Conservation (phyloP, 2,888 invertebrate genomes). For the Hipparchia semele region DNA sequence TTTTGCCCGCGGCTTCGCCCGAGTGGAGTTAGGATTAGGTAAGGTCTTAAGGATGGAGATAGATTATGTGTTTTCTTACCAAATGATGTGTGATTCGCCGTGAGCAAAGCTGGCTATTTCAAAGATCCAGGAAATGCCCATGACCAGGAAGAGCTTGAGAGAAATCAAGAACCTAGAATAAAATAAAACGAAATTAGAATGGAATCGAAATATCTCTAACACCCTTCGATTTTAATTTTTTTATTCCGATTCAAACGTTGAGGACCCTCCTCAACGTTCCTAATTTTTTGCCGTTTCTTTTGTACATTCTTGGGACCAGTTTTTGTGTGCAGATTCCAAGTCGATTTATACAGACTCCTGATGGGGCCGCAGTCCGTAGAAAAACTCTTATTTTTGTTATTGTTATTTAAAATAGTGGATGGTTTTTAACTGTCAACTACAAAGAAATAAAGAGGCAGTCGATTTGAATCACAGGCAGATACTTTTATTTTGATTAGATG, state of each 20-base stretch:
- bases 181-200: slow-evolving; percentile 6
- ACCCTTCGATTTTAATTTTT: background rate
- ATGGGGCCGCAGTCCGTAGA: background rate
- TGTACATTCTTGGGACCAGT: background rate
- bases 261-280: background rate
- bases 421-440: background rate
- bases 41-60: background rate
- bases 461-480: too few relatives aligned
- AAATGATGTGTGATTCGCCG: slow-evolving; percentile 66
- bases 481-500: too few relatives aligned
- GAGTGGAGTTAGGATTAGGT: too few relatives aligned
- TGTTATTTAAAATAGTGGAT: background rate
- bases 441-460: too few relatives aligned
- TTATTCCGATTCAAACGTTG: background rate
- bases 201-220: background rate
- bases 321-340: background rate
- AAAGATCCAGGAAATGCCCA: slow-evolving; percentile 89
- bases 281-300: background rate
- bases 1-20: too few relatives aligned
- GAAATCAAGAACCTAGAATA: slow-evolving; percentile 84
- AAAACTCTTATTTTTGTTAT: background rate
- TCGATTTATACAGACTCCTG: background rate
- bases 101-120: slow-evolving; percentile 83
- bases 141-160: slow-evolving; percentile 85
- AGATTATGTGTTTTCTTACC: slow-evolving; percentile 50